phyloP scores from a whole-genome alignment of 2,888 invertebrate genomes.

The Mimas tiliae region DNA sequence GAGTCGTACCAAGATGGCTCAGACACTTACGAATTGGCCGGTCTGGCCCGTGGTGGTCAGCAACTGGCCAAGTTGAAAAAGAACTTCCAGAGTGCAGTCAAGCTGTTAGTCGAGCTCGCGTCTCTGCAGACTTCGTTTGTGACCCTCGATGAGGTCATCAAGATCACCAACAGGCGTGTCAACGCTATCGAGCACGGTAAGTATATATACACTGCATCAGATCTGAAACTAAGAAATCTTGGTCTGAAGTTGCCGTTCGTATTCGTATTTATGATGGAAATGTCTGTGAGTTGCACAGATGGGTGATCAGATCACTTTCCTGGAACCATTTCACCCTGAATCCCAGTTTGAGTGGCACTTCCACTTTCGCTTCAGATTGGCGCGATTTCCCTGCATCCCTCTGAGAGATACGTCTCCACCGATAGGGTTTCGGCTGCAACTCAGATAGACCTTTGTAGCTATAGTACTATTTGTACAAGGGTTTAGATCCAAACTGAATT shows the following conservation, averaged over 20 bases:
- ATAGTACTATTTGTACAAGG: too few species aligned
- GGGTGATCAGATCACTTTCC: too few species aligned
- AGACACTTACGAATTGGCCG: slow-evolving; percentile 98
- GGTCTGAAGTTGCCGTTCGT: too few species aligned
- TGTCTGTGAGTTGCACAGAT: too few species aligned
- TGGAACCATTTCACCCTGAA: too few species aligned
- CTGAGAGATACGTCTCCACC: too few species aligned
- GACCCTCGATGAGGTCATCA: slow-evolving; percentile 99
- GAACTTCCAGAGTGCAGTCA: slow-evolving; percentile 98
- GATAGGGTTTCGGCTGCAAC: too few species aligned
- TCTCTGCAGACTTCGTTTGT: slow-evolving; percentile 99
- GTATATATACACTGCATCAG: slow-evolving; percentile 34
- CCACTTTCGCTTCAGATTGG: too few species aligned
- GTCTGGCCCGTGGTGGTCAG: slow-evolving; percentile 98
- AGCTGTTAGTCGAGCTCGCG: slow-evolving; percentile 97
- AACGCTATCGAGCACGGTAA: slow-evolving; percentile 99
- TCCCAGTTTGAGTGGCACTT: too few species aligned
- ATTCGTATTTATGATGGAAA: too few species aligned
- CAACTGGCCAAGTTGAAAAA: slow-evolving; percentile 98
- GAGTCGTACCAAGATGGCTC: slow-evolving; percentile 96
- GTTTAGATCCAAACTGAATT: too few species aligned
- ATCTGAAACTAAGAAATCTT: not conserved
- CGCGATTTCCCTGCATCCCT: too few species aligned
- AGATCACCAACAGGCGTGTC: slow-evolving; percentile 99
- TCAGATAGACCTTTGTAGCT: not conserved